Conservation (phyloP, 2,797 vertebrate species). For the Distichodus sexfasciatus region DNA sequence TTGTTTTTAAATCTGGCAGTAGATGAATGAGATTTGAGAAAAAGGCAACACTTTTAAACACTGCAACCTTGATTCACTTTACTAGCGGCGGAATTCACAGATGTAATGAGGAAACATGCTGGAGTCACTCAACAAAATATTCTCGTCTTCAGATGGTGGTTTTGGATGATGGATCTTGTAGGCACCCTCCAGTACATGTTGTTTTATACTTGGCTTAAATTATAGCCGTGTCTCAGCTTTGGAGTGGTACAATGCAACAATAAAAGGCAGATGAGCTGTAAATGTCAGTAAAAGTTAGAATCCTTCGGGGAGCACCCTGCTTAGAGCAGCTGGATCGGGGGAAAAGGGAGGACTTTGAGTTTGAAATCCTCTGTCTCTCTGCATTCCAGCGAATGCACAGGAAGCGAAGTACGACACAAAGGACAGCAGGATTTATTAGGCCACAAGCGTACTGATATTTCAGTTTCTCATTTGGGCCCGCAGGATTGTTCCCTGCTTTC, state of each 20-base stretch:
- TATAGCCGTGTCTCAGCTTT: conserved; percentile 54
- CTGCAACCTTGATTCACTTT: conserved; percentile 39
- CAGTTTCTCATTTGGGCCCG: background rate
- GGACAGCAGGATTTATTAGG: conserved; percentile 4
- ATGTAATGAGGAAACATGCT: conserved; percentile 27
- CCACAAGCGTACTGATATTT: background rate
- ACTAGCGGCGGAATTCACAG: conserved; percentile 20
- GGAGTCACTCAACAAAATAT: conserved; percentile 35
- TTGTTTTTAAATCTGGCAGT: no score
- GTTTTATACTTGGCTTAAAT: conserved; percentile 50
- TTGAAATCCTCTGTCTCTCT: conserved; percentile 30
- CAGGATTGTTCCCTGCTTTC: background rate
- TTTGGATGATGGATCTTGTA: conserved; percentile 36
- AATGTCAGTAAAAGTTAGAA: conserved; percentile 55
- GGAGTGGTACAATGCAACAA: conserved; percentile 54
- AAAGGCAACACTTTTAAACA: no score
- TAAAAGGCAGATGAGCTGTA: conserved; percentile 64
- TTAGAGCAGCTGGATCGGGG: conserved; percentile 44
- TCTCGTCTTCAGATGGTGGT: conserved; percentile 28
- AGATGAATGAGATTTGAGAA: no score
- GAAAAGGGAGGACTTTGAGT: conserved; percentile 58
- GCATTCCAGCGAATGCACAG: conserved; percentile 37
- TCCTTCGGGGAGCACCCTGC: conserved; percentile 34
- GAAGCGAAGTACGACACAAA: no score
- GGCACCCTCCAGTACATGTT: conserved; percentile 48